phyloP scores from a whole-genome alignment of 2,888 invertebrate species.

The Metellina segmentata region DNA sequence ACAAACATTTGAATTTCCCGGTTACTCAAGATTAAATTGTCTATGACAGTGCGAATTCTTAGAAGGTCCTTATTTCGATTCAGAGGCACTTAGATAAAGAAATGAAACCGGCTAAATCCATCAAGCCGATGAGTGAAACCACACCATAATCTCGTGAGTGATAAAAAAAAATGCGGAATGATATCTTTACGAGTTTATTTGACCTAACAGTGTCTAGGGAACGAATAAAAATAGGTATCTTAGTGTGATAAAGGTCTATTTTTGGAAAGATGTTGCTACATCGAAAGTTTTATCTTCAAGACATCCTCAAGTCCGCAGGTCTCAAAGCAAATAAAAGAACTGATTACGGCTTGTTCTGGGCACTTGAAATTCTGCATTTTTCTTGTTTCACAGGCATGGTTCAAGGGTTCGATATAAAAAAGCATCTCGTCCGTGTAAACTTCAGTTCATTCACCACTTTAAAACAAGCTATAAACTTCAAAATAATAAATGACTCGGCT shows the following conservation, averaged over 20 bases:
- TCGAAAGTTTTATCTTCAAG: slow-evolving; percentile 13
- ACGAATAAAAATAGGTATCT: slow-evolving; percentile 13
- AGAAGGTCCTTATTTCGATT: neutral
- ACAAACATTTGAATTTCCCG: no score
- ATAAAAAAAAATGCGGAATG: slow-evolving; percentile 13
- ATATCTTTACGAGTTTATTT: slow-evolving; percentile 15
- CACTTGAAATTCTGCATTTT: slow-evolving; percentile 17
- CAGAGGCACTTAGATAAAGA: neutral
- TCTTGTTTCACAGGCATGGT: neutral
- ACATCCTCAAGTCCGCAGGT: slow-evolving; percentile 9
- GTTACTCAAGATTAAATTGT: no score
- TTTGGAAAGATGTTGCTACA: slow-evolving; percentile 57
- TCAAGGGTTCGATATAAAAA: slow-evolving; percentile 10
- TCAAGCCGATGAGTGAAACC: neutral
- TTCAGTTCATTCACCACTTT: slow-evolving; percentile 2
- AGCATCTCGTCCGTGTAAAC: neutral
- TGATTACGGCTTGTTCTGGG: neutral
- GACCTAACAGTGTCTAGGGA: slow-evolving; percentile 12
- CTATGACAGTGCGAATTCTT: no score
- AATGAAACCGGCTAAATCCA: slow-evolving; percentile 9
- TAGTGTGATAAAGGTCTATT: slow-evolving; percentile 26
- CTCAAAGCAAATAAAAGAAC: neutral
- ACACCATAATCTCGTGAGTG: slow-evolving; percentile 5
- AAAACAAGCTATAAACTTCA: no score
- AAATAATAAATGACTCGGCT: no score